A percentile compares a stretch with the other conserved stretches of the same genome.
Conservation (phyloP, 2,888 invertebrate genomes). For the Coleophora deauratella region DNA sequence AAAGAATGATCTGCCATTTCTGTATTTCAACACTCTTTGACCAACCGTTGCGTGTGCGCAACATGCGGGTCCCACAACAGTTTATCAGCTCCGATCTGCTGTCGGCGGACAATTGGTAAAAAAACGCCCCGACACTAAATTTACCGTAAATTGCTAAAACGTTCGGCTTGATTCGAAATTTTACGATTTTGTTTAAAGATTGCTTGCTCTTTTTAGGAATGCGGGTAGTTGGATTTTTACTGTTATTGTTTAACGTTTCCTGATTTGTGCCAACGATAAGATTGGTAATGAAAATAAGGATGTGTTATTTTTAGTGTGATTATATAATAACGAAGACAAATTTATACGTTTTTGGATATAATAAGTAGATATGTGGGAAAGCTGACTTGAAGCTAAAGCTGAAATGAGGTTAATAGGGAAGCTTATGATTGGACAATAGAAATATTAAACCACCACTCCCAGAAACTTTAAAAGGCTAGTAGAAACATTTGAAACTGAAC, state of each 20-base stretch:
- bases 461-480: no score
- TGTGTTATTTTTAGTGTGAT: no score
- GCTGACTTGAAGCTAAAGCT: no score
- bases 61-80: slow-evolving; percentile 55
- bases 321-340: no score
- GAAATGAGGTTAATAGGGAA: no score
- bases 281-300: no score
- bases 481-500: no score
- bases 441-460: no score
- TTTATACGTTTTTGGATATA: no score
- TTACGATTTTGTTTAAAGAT: slow-evolving; percentile 58
- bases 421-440: no score
- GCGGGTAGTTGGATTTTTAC: slow-evolving; percentile 53
- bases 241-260: slow-evolving; percentile 27
- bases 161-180: slow-evolving; percentile 49
- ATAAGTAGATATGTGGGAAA: no score
- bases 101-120: slow-evolving; percentile 64
- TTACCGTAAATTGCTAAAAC: slow-evolving; percentile 68
- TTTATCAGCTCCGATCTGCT: slow-evolving; percentile 54
- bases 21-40: slow-evolving; percentile 26
- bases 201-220: slow-evolving; percentile 53
- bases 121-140: slow-evolving; percentile 56
- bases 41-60: slow-evolving; percentile 56
- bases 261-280: slow-evolving; percentile 18
- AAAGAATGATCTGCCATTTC: background rate